Evolutionary conservation across 2,797 vertebrate species (phyloP), one percentile per base, ranked within the genome.

Genomic region (Siniperca obscura): DNA sequence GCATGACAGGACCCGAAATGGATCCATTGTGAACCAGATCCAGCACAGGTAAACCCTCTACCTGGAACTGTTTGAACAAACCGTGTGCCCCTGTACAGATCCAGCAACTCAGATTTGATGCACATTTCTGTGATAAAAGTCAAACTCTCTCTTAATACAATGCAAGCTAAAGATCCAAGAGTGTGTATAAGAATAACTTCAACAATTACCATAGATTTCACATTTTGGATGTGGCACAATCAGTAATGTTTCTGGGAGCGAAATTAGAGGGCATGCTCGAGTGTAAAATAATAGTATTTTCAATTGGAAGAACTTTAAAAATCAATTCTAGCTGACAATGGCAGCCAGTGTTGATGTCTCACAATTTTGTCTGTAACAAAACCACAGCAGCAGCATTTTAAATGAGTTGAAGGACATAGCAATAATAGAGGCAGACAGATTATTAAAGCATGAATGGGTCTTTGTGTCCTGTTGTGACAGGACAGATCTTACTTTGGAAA

Each of bases 361-460:
- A 25, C 36, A 30, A 13, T 13, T 70, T 1, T 13, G 44, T 76
- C 17, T 25, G 21, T 4, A 16, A 25, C 30, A 10, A 78, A 60
- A 69, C 25, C n/a, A 34, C 2, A 2, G 16, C 48, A 12, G 72
- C 55, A 13, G 68, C 55, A 3, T 57, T 77, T 40, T 1, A 38
- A 65, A 50, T 2, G 38, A 70, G 50, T 0, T 67, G 56, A 61
- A 69, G 74, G 53, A 14, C n/a, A 27, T 1, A 27, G 36, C 40
- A 52, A 60, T 21, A 86, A 44, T 0, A 27, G 42, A 73, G 21
- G n/a, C n/a, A 19, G 70, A 7, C 38, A 3, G 65, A 56, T 69
- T 59, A 79, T 60, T 70, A 17, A 13, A 74, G 81, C 75, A 66
- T 7, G 66, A 70, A 55, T 10, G 70, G 80, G 55, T 38, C 46